Evolutionary conservation across 37 sponge, comb jelly and placozoan species (phyloP).

Genomic region (Hormiphora californensis): DNA sequence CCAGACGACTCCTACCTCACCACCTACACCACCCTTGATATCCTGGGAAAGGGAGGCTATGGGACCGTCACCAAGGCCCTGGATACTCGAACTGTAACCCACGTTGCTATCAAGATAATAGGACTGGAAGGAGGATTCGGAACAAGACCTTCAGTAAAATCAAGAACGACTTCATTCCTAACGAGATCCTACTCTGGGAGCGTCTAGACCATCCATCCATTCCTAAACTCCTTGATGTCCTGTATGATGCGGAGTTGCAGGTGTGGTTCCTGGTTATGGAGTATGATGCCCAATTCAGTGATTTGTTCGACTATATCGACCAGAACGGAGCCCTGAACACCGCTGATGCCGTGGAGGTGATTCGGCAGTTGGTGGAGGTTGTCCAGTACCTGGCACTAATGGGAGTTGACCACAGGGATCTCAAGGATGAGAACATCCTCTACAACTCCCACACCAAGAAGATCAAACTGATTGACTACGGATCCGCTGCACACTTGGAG

Average conservation of each 20-base stretch:
- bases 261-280: neutral
- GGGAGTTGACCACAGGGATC: conserved; percentile 7
- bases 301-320: neutral
- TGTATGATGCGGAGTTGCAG: neutral
- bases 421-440: conserved; percentile 54
- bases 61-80: neutral
- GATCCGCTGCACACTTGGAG: neutral
- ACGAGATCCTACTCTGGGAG: neutral
- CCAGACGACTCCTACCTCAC: too few species aligned
- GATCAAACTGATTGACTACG: conserved; percentile 48
- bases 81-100: neutral
- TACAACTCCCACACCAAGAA: conserved; percentile 48
- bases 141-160: neutral
- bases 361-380: neutral
- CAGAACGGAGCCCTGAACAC: neutral
- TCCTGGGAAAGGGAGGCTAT: neutral
- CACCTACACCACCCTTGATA: neutral
- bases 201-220: neutral
- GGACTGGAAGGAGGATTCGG: neutral
- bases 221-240: neutral
- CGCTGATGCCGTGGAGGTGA: neutral
- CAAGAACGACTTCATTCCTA: neutral
- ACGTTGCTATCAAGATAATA: neutral
- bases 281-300: neutral
- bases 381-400: neutral